Evolutionary conservation across 2,888 invertebrate genomes (phyloP), one percentile per base, ranked within the genome.

Genomic region (Mythimna vitellina): DNA sequence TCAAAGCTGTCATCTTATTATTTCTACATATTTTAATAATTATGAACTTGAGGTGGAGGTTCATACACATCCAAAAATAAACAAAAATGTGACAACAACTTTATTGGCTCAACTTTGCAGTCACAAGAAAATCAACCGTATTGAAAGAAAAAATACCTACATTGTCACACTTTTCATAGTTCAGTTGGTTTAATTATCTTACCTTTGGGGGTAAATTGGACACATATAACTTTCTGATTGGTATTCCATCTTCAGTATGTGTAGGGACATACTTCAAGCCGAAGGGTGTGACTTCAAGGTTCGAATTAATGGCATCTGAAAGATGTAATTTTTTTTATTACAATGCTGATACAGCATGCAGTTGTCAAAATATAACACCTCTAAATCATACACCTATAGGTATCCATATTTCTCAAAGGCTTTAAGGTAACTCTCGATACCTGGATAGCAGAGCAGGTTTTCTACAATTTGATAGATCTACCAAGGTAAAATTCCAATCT

Each of bases 181-280:
- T 10, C 12, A 51, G 12, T 46, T 20, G 17, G 12, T 29, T n/a
- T 32, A 6, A 49, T 61, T 63, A 67, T 65, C 91, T 92, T 91
- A 97, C 97, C 90, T 96, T 95, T 74, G 96, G 93, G 76, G 97
- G 96, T 85, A 97, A 91, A 89, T 97, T 97, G 29, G 96, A 94
- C 74, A 97, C 93, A 87, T 97, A 97, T 70, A 97, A 87, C 89
- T 97, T 97, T 87, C 97, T 93, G 82, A 97, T 96, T 25, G 96
- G 97, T 87, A 96, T 96, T 73, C 96, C 96, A 91, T 97, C 96
- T 90, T 96, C 95, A 51, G 96, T 97, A 78, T 96, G 95, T 76
- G 96, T 96, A 70, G 96, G 96, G 79, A 93, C 91, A 88, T 89
- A 93, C 86, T 92, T 88, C 75, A 92, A 77, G 56, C 88, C 89